Evolutionary conservation across 2,797 vertebrate species (phyloP).

Genomic region (Bradypodion pumilum): DNA sequence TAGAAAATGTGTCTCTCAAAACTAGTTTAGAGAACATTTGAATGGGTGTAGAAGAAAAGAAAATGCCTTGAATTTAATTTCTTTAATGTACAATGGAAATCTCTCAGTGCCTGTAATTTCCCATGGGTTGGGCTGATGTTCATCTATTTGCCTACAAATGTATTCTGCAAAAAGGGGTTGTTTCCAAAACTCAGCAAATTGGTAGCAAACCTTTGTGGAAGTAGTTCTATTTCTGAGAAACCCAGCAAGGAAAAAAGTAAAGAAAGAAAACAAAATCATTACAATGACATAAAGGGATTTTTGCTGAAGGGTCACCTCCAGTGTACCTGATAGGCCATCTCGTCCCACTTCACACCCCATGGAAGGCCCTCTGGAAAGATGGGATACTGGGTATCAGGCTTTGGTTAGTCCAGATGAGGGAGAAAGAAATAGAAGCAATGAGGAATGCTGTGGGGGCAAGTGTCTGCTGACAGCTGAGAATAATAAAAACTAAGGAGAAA

Average conservation of each 20-base stretch:
- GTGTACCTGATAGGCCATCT: too few relatives aligned
- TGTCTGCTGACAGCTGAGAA: too few relatives aligned
- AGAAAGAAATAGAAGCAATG: too few relatives aligned
- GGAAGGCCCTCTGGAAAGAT: too few relatives aligned
- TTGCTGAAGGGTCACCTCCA: neutral
- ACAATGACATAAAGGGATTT: neutral
- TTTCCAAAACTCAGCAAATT: neutral
- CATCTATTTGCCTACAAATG: neutral
- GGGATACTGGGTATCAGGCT: too few relatives aligned
- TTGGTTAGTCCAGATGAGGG: too few relatives aligned
- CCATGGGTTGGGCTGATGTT: neutral
- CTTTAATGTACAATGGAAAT: neutral
- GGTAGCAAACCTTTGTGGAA: neutral
- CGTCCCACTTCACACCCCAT: too few relatives aligned
- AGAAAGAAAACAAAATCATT: neutral
- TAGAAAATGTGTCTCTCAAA: conserved; percentile 30
- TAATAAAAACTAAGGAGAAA: too few relatives aligned
- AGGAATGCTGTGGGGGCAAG: too few relatives aligned
- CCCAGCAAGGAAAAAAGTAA: neutral
- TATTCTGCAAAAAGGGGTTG: neutral
- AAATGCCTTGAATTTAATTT: neutral
- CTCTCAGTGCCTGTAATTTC: neutral
- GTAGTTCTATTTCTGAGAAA: neutral
- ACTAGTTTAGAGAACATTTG: conserved; percentile 39
- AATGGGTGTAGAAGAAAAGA: neutral